Evolutionary conservation across 2,888 invertebrate genomes (phyloP).

Genomic region (Acronicta alni): DNA sequence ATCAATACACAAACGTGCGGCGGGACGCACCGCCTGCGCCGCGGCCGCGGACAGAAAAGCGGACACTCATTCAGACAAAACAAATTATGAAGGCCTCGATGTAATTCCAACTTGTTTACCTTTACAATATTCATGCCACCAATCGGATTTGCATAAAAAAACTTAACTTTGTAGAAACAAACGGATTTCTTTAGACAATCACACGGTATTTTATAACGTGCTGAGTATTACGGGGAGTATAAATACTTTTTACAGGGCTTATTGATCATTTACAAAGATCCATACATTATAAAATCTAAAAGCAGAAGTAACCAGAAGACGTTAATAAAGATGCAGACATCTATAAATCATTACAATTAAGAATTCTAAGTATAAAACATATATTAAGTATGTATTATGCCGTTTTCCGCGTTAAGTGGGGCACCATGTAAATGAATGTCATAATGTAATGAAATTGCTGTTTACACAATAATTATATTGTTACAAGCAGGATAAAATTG

Average conservation of each 20-base stretch:
- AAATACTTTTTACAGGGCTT: too few species aligned
- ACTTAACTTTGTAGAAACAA: constrained; percentile 31
- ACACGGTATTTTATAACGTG: too few species aligned
- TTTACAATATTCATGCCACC: constrained; percentile 51
- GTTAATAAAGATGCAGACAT: too few species aligned
- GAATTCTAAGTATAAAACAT: too few species aligned
- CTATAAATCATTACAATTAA: too few species aligned
- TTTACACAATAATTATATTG: constrained; percentile 9
- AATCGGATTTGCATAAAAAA: constrained; percentile 37
- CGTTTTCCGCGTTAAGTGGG: too few species aligned
- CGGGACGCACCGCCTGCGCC: background rate
- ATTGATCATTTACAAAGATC: too few species aligned
- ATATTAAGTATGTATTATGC: too few species aligned
- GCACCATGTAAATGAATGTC: too few species aligned
- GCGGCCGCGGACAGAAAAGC: constrained; percentile 25
- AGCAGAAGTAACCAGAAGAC: too few species aligned
- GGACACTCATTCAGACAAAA: constrained; percentile 52
- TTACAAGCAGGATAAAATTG: too few species aligned
- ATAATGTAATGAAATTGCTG: constrained; percentile 9
- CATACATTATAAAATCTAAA: too few species aligned
- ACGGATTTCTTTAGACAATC: constrained; percentile 1
- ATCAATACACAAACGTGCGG: constrained; percentile 21
- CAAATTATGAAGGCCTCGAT: constrained; percentile 57
- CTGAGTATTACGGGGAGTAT: background rate
- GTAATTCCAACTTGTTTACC: constrained; percentile 54